Base-by-base conservation (phyloP, 2,113 vertebrate genomes). In the Centrocercus urophasianus region DNA sequence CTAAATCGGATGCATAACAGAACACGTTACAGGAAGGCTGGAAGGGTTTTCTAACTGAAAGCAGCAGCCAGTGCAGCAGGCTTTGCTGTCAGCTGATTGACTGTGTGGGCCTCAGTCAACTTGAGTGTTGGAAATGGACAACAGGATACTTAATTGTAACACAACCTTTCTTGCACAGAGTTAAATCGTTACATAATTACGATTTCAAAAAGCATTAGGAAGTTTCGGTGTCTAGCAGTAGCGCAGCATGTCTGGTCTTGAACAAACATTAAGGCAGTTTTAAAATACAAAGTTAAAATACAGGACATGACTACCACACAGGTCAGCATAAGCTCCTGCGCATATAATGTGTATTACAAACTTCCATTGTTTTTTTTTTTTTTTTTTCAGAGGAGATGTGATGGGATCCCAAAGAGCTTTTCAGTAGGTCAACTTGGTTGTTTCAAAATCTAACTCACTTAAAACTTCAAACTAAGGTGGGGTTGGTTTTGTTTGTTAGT, bases 1-100 rank as follows among this genome's bases (percentile, higher is more conserved):
- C 99, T 99, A 65, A 65, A 89, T 83, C 18, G 22, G 65, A 76
- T 43, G 43, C 57, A 77, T 94, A 89, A 92, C 60, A 88, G 24
- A 80, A 18, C 22, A 1, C 4, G 11, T 66, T 63, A 81, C 0
- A 1, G n/a, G 71, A 36, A 28, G 34, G 3, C 13, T 16, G 38
- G 36, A 38, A 56, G 71, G 3, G 6, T 30, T 42, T 50, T 43
- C 40, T 20, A 22, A 34, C 42, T 28, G 36, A 60, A 45, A 48
- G 57, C 61, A 71, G 71, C 71, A 77, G 43, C 38, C 11, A 15
- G 7, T 6, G 34, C 42, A 65, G 6, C 4, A 2, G 17, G 4
- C 34, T 42, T 66, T 25, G 75, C 59, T 18, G 38, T 17, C 17
- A 9, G n/a, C 18, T 32, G 54, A 10, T 2, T 36, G 18, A 19